Conservation (phyloP, 2,888 invertebrate species). For the Mactromeris polynyma region DNA sequence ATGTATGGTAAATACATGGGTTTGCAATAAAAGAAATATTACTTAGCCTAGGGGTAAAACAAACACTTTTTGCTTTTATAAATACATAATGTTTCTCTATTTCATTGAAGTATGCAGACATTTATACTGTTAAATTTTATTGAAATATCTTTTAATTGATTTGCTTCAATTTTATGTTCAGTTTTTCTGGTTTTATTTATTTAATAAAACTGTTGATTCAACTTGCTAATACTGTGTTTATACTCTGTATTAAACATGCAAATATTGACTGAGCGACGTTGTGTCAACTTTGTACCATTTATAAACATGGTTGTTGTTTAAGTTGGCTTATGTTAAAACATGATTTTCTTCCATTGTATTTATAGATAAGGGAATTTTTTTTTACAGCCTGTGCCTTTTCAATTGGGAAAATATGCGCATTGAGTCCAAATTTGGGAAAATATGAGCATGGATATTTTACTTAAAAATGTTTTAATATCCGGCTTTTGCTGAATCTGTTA, state of each 20-base stretch:
- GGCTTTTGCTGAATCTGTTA: too few relatives aligned
- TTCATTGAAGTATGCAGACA: not conserved
- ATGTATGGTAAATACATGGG: not conserved
- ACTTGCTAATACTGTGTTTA: not conserved
- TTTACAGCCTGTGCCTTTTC: too few relatives aligned
- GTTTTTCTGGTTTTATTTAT: constrained; percentile 1
- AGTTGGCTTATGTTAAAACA: not conserved
- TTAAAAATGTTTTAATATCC: too few relatives aligned
- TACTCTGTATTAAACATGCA: not conserved
- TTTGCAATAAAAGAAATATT: not conserved
- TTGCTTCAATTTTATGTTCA: not conserved
- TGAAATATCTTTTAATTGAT: constrained; percentile 13
- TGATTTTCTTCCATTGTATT: not conserved
- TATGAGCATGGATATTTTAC: too few relatives aligned
- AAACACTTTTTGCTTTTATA: not conserved
- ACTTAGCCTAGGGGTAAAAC: not conserved
- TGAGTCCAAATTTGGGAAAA: too few relatives aligned
- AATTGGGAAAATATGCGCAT: too few relatives aligned
- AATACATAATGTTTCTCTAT: not conserved
- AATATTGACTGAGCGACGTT: not conserved
- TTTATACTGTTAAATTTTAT: not conserved
- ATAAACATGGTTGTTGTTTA: not conserved
- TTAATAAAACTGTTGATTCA: not conserved
- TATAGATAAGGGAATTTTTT: too few relatives aligned
- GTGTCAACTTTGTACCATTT: not conserved